Percentiles rank a stretch among this genome's conserved stretches.
Evolutionary conservation across 2,888 invertebrate genomes (phyloP).

Genomic region (Acrocera orbiculus): DNA sequence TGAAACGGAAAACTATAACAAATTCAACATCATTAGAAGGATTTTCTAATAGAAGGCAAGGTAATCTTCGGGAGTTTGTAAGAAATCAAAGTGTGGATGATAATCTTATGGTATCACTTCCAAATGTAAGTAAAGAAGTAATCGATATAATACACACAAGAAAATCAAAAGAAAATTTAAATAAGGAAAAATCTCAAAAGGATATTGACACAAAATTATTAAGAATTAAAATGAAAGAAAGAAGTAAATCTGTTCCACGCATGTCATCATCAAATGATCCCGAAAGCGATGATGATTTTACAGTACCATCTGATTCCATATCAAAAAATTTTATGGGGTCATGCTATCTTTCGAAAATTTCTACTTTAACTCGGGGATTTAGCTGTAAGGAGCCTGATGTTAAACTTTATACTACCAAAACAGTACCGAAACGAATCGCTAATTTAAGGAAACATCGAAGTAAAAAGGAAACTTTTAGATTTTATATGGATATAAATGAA

Average conservation of each 20-base stretch:
- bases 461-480: slow-evolving; percentile 43
- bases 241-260: slow-evolving; percentile 29
- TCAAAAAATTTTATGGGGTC: too few relatives aligned
- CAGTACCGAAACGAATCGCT: slow-evolving; percentile 51
- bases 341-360: too few relatives aligned
- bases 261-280: slow-evolving; percentile 20
- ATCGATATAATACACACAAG: too few relatives aligned
- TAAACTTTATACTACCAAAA: slow-evolving; percentile 47
- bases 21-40: slow-evolving; percentile 26
- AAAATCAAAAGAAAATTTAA: too few relatives aligned
- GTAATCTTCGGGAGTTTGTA: neutral
- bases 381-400: too few relatives aligned
- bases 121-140: too few relatives aligned
- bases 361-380: too few relatives aligned
- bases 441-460: slow-evolving; percentile 49
- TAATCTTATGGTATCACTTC: slow-evolving; percentile 19
- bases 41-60: slow-evolving; percentile 11
- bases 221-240: slow-evolving; percentile 14
- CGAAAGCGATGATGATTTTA: slow-evolving; percentile 9
- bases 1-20: slow-evolving; percentile 26
- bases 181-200: too few relatives aligned
- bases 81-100: slow-evolving; percentile 24
- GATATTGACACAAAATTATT: neutral
- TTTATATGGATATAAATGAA: slow-evolving; percentile 49
- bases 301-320: too few relatives aligned